Percentiles rank a stretch among this genome's conserved stretches.
Evolutionary conservation across 2,888 invertebrate genomes (phyloP).

Genomic region (Podotricha telesiphe): DNA sequence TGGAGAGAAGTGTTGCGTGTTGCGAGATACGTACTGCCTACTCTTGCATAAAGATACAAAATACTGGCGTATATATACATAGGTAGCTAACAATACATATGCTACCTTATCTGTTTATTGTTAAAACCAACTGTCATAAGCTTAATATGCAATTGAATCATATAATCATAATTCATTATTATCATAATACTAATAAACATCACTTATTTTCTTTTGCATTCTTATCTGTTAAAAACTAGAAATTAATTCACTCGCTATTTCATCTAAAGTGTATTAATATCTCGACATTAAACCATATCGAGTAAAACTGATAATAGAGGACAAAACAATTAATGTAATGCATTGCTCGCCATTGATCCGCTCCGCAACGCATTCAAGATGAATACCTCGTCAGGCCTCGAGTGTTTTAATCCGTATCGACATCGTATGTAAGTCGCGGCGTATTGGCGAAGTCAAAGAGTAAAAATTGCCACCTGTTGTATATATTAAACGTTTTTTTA

Average conservation of each 20-base stretch:
- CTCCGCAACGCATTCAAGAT: background rate
- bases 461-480: background rate
- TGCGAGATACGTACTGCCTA: background rate
- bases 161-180: no score
- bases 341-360: background rate
- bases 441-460: background rate
- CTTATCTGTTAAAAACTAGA: no score
- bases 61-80: background rate
- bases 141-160: no score
- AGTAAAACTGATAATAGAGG: background rate
- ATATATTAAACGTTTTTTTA: background rate
- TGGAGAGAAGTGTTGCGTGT: background rate
- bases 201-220: no score
- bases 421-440: background rate
- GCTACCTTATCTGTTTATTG: no score
- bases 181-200: no score
- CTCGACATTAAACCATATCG: no score
- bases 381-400: background rate
- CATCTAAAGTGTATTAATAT: no score
- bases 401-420: background rate
- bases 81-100: no score
- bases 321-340: conserved; percentile 9
- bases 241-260: no score
- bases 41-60: background rate
- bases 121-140: no score